Base-by-base conservation (phyloP, 2,797 vertebrate species). In the Loriculus beryllinus region DNA sequence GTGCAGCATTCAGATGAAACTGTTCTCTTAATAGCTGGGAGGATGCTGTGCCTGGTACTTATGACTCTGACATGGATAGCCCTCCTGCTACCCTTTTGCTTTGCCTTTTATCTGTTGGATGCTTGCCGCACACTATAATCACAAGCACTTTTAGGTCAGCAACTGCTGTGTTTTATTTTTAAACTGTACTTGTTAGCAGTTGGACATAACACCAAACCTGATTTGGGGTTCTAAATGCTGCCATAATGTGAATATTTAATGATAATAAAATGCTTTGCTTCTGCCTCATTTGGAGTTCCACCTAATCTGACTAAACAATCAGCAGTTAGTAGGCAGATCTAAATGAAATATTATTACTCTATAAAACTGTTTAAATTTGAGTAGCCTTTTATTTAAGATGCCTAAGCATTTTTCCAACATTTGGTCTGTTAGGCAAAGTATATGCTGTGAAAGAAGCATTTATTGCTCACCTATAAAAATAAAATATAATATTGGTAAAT, bases 161-260 rank as follows among this genome's bases (percentile, higher is more conserved):
- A 6, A 75, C 84, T 92, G 94, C 86, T 85, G 95, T 59, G 85
- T 89, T 93, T 89, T 93, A 83, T 95, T 95, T 93, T 95, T 78
- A 85, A 94, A 75, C 71, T 69, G 35, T 49, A 42, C 88, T 92
- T 80, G 60, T 89, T 96, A 91, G 76, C 84, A 78, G 84, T 78
- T 91, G 91, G 90, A 91, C 5, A 2, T 87, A 57, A 68, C 68
- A 75, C 57, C 39, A 18, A 80, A 89, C 72, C 52, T 78, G 54
- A 86, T 92, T 95, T 88, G 39, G 75, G 49, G 49, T 82, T 94
- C 86, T 82, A 95, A 85, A 68, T 85, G 68, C 68, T 91, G 59
- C 93, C 65, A 68, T 77, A 82, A 69, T 72, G 67, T 67, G 77
- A 83, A 79, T 86, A 86, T 78, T 76, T 92, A 91, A 88, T 83